These are phyloP conservation scores for Alces alces DNA, from an alignment of 2,113 vertebrate genomes.

Conservation along the genomic window DNA sequence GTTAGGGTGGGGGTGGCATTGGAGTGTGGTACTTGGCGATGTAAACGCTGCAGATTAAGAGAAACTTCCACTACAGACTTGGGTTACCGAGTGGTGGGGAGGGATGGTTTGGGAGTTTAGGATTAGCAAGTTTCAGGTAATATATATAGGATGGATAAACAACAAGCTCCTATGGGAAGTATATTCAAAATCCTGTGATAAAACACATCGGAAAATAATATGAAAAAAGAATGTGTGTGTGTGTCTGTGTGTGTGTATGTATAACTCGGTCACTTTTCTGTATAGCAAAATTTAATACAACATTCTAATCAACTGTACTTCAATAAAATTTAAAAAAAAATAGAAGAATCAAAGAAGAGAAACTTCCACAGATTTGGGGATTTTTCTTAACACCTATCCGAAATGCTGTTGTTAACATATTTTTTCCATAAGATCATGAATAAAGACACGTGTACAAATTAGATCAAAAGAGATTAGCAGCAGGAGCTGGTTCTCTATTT, in stretches of 20 bases:
- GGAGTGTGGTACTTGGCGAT: neutral
- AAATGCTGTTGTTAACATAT: neutral
- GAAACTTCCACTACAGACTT: neutral
- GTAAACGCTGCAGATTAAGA: neutral
- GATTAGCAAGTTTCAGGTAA: neutral
- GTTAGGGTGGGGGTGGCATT: neutral
- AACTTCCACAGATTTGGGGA: neutral
- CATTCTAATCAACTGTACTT: neutral
- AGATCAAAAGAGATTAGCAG: neutral
- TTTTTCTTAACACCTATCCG: neutral
- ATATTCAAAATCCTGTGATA: neutral
- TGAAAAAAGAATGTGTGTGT: neutral
- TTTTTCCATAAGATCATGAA: neutral
- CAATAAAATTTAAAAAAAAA: neutral
- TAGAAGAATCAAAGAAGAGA: neutral
- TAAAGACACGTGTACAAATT: slow-evolving; percentile 2
- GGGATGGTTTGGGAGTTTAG: neutral
- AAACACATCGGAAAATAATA: neutral
- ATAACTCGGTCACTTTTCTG: neutral
- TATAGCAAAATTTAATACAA: neutral
- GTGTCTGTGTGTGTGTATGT: neutral
- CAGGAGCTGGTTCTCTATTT: neutral
- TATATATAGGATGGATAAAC: neutral
- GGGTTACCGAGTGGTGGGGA: neutral
- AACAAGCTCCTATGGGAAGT: neutral